Evolutionary conservation across 2,888 invertebrate genomes (phyloP).

Genomic region (Myopa tessellatipennis): DNA sequence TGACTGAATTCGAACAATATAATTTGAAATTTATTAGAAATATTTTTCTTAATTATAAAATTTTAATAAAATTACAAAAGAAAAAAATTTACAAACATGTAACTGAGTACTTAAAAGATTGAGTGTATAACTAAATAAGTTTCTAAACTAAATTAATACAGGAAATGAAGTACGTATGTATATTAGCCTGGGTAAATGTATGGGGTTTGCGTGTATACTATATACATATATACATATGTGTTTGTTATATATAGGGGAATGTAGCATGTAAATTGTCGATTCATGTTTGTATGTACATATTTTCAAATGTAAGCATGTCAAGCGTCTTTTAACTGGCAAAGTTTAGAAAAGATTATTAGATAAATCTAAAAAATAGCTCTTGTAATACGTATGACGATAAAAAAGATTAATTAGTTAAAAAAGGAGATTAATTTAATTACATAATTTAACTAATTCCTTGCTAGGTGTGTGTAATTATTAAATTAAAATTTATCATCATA

Average conservation of each 20-base stretch:
- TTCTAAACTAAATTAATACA: slow-evolving; percentile 3
- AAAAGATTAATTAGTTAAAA: slow-evolving; percentile 36
- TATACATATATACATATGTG: too few relatives aligned
- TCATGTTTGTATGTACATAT: too few relatives aligned
- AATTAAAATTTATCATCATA: too few relatives aligned
- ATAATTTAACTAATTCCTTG: slow-evolving; percentile 50
- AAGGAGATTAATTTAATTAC: slow-evolving; percentile 13
- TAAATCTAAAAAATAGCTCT: slow-evolving; percentile 32
- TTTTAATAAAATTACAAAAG: too few relatives aligned
- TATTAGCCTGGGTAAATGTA: background rate
- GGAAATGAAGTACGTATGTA: background rate
- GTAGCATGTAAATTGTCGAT: too few relatives aligned
- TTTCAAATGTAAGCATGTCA: slow-evolving; percentile 13
- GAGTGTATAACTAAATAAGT: background rate
- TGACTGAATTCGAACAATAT: too few relatives aligned
- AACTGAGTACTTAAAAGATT: background rate
- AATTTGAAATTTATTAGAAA: too few relatives aligned
- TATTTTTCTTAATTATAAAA: too few relatives aligned
- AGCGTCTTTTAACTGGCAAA: slow-evolving; percentile 35
- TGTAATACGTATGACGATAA: slow-evolving; percentile 33
- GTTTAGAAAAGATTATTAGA: slow-evolving; percentile 13
- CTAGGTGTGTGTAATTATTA: slow-evolving; percentile 46
- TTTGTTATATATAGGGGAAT: too few relatives aligned
- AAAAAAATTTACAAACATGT: too few relatives aligned
- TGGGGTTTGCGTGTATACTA: too few relatives aligned